Evolutionary conservation across 1,140 invertebrate species (phyloP).

Genomic region (Aphis craccivora): DNA sequence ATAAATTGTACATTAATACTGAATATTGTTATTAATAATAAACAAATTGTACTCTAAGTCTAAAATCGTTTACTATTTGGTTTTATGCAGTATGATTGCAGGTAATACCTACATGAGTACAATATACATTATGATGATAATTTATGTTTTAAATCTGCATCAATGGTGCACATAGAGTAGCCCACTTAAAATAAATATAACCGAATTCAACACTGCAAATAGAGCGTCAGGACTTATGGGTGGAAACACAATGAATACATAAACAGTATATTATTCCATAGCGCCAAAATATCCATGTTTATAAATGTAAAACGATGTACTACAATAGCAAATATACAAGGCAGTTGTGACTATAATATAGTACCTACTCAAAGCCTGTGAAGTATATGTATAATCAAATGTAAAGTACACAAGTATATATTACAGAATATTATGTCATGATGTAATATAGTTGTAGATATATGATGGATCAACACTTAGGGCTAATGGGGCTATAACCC

Average conservation of each 20-base stretch:
- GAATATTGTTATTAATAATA: neutral
- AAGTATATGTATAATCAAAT: neutral
- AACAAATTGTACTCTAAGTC: neutral
- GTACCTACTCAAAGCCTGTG: neutral
- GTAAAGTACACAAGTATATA: neutral
- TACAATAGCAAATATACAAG: neutral
- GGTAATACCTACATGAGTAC: neutral
- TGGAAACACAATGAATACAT: neutral
- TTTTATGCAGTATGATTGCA: neutral
- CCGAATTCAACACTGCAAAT: neutral
- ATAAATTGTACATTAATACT: neutral
- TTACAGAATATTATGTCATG: neutral
- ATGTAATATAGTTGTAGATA: neutral
- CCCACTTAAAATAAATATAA: neutral
- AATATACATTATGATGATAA: neutral
- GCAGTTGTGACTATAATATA: neutral
- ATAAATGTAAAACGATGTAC: neutral
- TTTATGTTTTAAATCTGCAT: slow-evolving; percentile 17
- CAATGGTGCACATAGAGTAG: neutral
- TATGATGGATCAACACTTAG: neutral
- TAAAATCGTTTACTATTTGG: neutral
- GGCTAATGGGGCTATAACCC: neutral
- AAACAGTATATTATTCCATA: neutral
- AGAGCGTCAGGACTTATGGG: neutral
- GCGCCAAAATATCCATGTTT: neutral